Evolutionary conservation across 2,888 invertebrate species (phyloP), one percentile per base, ranked within the genome.

Genomic region (Laspeyria flexula): DNA sequence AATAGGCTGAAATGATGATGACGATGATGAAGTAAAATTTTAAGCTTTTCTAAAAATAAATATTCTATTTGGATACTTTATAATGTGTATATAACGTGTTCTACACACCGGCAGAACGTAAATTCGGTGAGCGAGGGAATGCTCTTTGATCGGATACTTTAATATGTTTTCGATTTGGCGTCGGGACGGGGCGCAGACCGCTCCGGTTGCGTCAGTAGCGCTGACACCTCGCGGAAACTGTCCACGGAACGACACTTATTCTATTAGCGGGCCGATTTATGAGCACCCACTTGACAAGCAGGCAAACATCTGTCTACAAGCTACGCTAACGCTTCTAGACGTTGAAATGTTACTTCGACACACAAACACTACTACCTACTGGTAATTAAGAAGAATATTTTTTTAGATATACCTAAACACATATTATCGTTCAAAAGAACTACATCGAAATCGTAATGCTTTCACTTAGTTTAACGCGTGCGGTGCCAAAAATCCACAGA

Each of bases 131-230:
- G 65, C 71, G 71, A 76, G 78, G 81, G 77, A 84, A 78, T 84
- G 71, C 78, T 85, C 88, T 90, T 89, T 88, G 89, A 91, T 90
- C 89, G 79, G 83, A 60, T 79, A 81, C 73, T 78, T 85, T 88
- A 85, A 90, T 89, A 79, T 85, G 86, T 86, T 86, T 88, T 85
- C 81, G 74, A 88, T 88, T 83, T 82, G 79, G 80, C 83, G 82
- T 79, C 81, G 80, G 76, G 87, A 86, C 82, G 72, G 73, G 60
- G 68, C 66, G 78, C 86, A 87, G 87, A 85, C 86, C 70, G 79
- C 63, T 67, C 73, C 60, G 60, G 68, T 85, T 85, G 80, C 91
- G 90, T 88, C 88, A 88, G 72, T 50, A 59, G 57, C 62, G 59
- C 68, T 77, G 84, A 84, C 86, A 86, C 63, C 77, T 80, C 75